Evolutionary conservation across 92 coral and sea anemone genomes (phyloP).

Genomic region (Porites divaricata): DNA sequence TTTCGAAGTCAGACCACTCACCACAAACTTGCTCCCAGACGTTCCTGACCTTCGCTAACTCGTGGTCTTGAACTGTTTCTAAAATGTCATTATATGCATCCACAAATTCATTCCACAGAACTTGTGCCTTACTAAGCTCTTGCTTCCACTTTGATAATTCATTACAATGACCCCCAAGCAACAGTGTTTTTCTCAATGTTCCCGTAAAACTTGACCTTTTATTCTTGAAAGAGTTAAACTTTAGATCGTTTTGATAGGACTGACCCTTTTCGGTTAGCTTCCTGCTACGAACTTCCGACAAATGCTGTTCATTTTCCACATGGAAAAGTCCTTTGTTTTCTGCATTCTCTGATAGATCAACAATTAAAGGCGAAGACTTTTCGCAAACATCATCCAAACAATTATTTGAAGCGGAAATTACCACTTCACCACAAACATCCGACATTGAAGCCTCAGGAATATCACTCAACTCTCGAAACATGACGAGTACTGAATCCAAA

Average conservation of each 20-base stretch:
- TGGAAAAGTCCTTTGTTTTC: neutral
- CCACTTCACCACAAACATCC: too few species aligned
- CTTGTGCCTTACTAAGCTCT: neutral
- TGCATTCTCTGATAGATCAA: neutral
- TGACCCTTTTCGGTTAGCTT: too few species aligned
- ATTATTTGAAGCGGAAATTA: too few species aligned
- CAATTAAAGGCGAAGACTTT: neutral
- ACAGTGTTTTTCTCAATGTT: neutral
- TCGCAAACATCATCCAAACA: too few species aligned
- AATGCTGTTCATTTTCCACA: too few species aligned
- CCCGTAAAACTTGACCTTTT: neutral
- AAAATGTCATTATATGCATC: conserved; percentile 17
- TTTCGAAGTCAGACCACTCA: neutral
- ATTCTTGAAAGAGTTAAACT: neutral
- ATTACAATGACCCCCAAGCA: neutral
- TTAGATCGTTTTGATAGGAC: neutral
- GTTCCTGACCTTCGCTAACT: neutral
- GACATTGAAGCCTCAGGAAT: too few species aligned
- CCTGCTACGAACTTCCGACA: neutral
- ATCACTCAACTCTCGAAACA: too few species aligned
- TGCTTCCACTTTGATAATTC: neutral
- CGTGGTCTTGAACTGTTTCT: conserved; percentile 10
- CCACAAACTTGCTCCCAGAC: too few species aligned
- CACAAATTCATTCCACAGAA: conserved; percentile 5
- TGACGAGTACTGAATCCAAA: too few species aligned